phyloP scores from a whole-genome alignment of 2,113 vertebrate genomes.

The Erinaceus europaeus region DNA sequence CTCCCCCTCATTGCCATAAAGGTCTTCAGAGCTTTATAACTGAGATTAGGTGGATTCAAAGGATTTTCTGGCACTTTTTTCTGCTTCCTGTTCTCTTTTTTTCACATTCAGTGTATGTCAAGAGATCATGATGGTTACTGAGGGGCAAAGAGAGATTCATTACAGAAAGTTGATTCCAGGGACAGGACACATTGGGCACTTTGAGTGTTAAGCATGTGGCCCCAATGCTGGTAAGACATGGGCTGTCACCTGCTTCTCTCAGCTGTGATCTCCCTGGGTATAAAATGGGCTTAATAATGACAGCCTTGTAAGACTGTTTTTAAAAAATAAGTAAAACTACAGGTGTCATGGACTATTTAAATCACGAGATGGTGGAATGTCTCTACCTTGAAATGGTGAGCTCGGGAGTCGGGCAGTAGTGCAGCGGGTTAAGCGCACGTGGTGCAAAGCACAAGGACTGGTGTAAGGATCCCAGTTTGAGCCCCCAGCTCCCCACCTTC shows the following conservation, averaged over 20 bases:
- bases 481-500: too few relatives aligned
- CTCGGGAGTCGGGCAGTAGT: too few relatives aligned
- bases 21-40: slow-evolving; percentile 12
- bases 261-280: not conserved
- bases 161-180: too few relatives aligned
- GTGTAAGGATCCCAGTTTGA: too few relatives aligned
- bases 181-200: not conserved
- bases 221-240: rapidly evolving
- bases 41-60: not conserved
- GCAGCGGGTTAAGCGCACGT: too few relatives aligned
- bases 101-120: not conserved
- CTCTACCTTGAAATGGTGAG: too few relatives aligned
- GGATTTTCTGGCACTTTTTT: not conserved
- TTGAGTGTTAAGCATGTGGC: not conserved
- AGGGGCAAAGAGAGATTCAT: too few relatives aligned
- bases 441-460: too few relatives aligned
- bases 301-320: not conserved
- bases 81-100: not conserved
- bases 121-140: not conserved
- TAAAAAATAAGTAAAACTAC: not conserved
- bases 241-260: not conserved
- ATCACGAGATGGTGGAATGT: not conserved
- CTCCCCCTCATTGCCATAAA: not conserved
- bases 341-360: not conserved
- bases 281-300: not conserved